Percentiles rank a stretch among this genome's conserved stretches.
Conservation (phyloP, 2,113 vertebrate species). For the Oreochromis spilurus region DNA sequence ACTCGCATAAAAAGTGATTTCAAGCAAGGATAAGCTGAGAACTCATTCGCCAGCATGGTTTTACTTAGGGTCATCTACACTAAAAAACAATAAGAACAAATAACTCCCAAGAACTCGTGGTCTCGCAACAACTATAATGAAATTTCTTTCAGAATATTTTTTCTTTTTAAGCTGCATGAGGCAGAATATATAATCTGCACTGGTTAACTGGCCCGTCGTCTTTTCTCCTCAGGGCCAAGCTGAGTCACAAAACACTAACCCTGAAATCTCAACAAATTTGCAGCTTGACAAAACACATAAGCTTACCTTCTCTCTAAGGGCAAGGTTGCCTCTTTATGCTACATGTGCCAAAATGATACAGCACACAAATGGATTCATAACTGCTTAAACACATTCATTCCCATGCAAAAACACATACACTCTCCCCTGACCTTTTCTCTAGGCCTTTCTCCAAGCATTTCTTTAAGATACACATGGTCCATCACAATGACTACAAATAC, state of each 20-base stretch:
- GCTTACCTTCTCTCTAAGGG: constrained; percentile 22
- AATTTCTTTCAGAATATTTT: neutral
- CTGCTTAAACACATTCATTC: neutral
- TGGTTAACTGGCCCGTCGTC: neutral
- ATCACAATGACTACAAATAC: neutral
- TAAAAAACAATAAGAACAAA: neutral
- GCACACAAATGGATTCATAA: neutral
- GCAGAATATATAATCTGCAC: constrained; percentile 19
- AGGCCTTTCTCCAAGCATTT: neutral
- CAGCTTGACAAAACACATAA: constrained; percentile 45
- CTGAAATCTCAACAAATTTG: constrained; percentile 49
- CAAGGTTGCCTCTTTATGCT: constrained; percentile 1
- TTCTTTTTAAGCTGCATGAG: neutral
- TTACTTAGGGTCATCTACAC: neutral
- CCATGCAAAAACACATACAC: neutral
- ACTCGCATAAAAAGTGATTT: neutral
- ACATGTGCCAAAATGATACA: neutral
- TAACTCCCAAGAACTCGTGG: neutral
- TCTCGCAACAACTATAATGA: neutral
- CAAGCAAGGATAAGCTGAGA: neutral
- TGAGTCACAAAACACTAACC: constrained; percentile 38
- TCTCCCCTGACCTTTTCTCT: neutral
- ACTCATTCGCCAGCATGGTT: neutral
- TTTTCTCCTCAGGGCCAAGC: neutral
- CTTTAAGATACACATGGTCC: neutral